phyloP scores from a whole-genome alignment of 1,140 invertebrate genomes.

The Musca domestica region DNA sequence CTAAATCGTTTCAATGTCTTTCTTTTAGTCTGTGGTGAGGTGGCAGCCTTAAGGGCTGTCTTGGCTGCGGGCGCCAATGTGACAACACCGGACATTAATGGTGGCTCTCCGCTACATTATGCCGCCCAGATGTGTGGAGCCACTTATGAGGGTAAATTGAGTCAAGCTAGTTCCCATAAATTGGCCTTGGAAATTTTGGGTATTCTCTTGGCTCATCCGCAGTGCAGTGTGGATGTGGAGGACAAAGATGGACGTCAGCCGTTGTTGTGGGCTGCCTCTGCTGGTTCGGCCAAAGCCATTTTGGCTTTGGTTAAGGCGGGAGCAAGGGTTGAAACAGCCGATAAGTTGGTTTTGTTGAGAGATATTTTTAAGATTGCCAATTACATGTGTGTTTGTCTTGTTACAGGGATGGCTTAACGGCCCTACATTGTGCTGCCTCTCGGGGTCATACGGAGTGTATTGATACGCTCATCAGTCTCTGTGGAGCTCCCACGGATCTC shows the following conservation, averaged over 20 bases:
- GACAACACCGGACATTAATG: constrained; percentile 86
- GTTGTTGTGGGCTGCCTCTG: constrained; percentile 94
- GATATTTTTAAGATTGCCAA: not conserved
- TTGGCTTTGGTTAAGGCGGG: constrained; percentile 82
- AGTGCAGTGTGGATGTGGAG: constrained; percentile 76
- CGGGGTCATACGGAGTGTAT: constrained; percentile 91
- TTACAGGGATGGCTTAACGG: constrained; percentile 77
- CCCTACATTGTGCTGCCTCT: constrained; percentile 93
- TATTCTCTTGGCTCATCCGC: constrained; percentile 73
- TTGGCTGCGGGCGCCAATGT: constrained; percentile 79
- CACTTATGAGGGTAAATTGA: constrained; percentile 64
- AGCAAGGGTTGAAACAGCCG: constrained; percentile 71
- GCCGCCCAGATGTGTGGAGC: constrained; percentile 93
- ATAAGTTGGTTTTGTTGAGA: constrained; percentile 60
- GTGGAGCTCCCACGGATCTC: constrained; percentile 80
- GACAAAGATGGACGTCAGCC: constrained; percentile 92
- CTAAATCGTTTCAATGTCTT: constrained; percentile 2
- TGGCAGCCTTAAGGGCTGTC: constrained; percentile 81
- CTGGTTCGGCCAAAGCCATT: constrained; percentile 89
- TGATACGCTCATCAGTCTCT: constrained; percentile 85
- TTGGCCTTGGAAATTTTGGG: constrained; percentile 78
- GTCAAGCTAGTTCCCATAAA: constrained; percentile 42
- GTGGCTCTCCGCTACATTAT: constrained; percentile 94
- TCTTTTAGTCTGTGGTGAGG: constrained; percentile 79
- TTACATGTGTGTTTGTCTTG: constrained; percentile 17